Base-by-base conservation (phyloP, 2,113 vertebrate genomes). In the Cyprinodon brontotheroides region DNA sequence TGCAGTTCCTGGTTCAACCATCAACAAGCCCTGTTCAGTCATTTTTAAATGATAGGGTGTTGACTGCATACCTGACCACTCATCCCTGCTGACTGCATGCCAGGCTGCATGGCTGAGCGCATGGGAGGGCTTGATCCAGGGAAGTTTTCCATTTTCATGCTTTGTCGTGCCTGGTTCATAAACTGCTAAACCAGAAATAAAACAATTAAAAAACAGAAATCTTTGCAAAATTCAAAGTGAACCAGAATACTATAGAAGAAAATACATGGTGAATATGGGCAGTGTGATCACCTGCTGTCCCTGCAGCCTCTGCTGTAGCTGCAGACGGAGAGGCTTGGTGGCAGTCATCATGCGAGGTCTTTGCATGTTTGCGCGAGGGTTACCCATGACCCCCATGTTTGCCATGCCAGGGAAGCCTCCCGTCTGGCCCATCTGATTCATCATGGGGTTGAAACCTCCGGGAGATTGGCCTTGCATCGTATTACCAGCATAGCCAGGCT, bases 281-380 rank as follows among this genome's bases (percentile, higher is more conserved):
- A 22, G 36, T 73, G 43, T 20, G 45, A 38, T 93, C 90, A 99
- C 98, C 97, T 99, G 98, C 84, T 97, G 97, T 68, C 97, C 96
- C 87, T 99, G 98, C 14, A 99, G 94, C 86, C 98, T 94, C 91
- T 99, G 97, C 92, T 98, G 97, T 40, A 99, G 96, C 82, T 99
- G 98, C 89, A 97, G 94, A 72, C 97, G 88, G 20, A 98, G 94
- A 20, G 98, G 98, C 84, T 98, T 98, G 60, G 95, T 95, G 53
- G 96, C 94, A 4, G 76, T 97, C 65, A 95, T 90, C 94, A 95
- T 96, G 47, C 97, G 95, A 38, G 97, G 96, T 38, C 96, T 95
- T 91, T 96, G 93, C 79, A 96, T 84, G 40, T 68, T 95, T 60
- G 94, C 93, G 1, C 97, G 95, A 0, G 96, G 96, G 83, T 96